Evolutionary conservation across 2,888 invertebrate species (phyloP).

Genomic region (Mythimna ferrago): DNA sequence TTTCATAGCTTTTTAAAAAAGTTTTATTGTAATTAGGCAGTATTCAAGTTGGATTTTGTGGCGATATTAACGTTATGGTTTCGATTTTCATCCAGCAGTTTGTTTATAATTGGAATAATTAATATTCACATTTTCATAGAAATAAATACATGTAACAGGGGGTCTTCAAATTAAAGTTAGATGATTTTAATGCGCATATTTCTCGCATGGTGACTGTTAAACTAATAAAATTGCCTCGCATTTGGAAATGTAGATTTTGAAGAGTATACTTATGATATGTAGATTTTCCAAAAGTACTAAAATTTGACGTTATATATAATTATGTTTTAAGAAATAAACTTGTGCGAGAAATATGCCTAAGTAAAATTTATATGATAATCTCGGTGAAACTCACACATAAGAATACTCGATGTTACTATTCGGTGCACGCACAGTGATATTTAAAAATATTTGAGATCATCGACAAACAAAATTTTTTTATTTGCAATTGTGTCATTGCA

Average conservation of each 20-base stretch:
- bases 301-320: conserved; percentile 83
- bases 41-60: conserved; percentile 88
- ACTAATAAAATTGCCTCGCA: conserved; percentile 90
- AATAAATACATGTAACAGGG: conserved; percentile 86
- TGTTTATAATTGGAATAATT: conserved; percentile 64
- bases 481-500: conserved; percentile 51
- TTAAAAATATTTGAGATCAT: conserved; percentile 58
- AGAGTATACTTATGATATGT: conserved; percentile 79
- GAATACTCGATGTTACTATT: conserved; percentile 49
- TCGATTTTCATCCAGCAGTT: conserved; percentile 63
- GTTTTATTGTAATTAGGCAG: conserved; percentile 77
- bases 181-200: conserved; percentile 76
- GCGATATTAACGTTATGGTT: conserved; percentile 79
- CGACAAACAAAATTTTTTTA: conserved; percentile 45
- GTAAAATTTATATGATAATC: conserved; percentile 58
- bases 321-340: conserved; percentile 81
- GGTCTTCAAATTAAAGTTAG: conserved; percentile 78
- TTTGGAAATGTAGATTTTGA: conserved; percentile 90
- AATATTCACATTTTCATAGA: conserved; percentile 73
- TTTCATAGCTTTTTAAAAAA: conserved; percentile 85
- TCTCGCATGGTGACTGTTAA: conserved; percentile 80
- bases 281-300: conserved; percentile 87
- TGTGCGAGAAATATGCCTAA: conserved; percentile 81
- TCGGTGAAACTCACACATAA: conserved; percentile 54
- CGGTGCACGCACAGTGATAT: conserved; percentile 51